Base-by-base conservation (phyloP, 2,797 vertebrate genomes). In the Coracias cyanogaster region DNA sequence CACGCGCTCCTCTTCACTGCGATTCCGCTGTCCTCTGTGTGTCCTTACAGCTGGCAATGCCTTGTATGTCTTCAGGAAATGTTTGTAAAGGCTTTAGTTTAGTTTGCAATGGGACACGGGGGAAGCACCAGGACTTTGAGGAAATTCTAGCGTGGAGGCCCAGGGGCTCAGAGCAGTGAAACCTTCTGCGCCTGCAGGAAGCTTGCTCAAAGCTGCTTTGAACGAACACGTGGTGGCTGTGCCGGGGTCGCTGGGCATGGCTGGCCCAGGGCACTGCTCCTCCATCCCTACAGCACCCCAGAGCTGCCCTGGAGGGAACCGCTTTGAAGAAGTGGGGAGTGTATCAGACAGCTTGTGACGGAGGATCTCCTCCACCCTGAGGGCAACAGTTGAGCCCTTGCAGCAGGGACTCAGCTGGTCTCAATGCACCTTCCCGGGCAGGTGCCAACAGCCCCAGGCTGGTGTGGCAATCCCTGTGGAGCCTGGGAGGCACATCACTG, bases 1-100 rank as follows among this genome's bases (percentile, higher is more conserved):
- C 1, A 0, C 12, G 18, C 35, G 37, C 65, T 71, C 15, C 52
- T 76, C 48, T 84, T 39, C 7, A 55, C 65, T 43, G 82, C 41
- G 45, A 82, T 82, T 70, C 78, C 51, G 85, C 80, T 65, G 67
- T 67, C 78, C 89, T 89, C 74, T 78, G 61, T 6, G 37, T 73
- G 95, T 85, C 95, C 94, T 92, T 33, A 76, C 41, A 64, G 86
- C 93, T 82, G 86, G 55, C 48, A 86, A 46, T 49, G 76, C 74
- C 74, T 77, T 16, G 78, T 14, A 64, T n/a, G 60, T 26, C 90
- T 91, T 20, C 66, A 64, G 93, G 65, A 95, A 64, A 85, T 78
- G 82, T 84, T 89, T 85, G 64, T 17, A 25, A 67, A 95, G 77
- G 58, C 83, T 95, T 84, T 57, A 66, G 25, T 10, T 39, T 33